Evolutionary conservation across 1,140 invertebrate species (phyloP).

Genomic region (Trichomalopsis sarcophagae): DNA sequence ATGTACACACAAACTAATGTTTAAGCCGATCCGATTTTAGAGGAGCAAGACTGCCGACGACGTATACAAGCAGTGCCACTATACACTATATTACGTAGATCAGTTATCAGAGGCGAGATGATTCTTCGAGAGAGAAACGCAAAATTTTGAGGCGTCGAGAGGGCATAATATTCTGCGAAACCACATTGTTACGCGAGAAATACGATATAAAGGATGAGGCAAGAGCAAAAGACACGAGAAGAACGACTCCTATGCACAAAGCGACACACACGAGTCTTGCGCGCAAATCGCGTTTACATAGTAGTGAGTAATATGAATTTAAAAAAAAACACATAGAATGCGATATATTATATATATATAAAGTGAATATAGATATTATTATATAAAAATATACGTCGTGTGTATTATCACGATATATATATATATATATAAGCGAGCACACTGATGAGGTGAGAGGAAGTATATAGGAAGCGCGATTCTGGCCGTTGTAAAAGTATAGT

Average conservation of each 20-base stretch:
- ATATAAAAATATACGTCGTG: constrained; percentile 18
- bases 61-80: constrained; percentile 47
- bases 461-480: constrained; percentile 15
- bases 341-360: constrained; percentile 40
- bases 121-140: background rate
- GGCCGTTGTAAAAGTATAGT: background rate
- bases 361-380: constrained; percentile 46
- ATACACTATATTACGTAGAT: background rate
- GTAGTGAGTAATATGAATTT: constrained; percentile 21
- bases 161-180: background rate
- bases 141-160: background rate
- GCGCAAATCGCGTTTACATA: constrained; percentile 45
- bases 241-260: constrained; percentile 43
- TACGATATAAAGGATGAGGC: background rate
- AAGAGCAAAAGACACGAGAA: background rate
- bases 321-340: constrained; percentile 33
- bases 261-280: constrained; percentile 38
- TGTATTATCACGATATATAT: constrained; percentile 27
- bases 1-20: constrained; percentile 23
- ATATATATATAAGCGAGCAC: constrained; percentile 29
- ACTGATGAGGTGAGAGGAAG: constrained; percentile 24
- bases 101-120: background rate
- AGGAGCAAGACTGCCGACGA: constrained; percentile 44
- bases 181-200: background rate
- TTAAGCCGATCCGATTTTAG: constrained; percentile 12